These are phyloP conservation scores for Neomonachus schauinslandi DNA, from an alignment of 2,113 vertebrate genomes.

Conservation along the genomic window DNA sequence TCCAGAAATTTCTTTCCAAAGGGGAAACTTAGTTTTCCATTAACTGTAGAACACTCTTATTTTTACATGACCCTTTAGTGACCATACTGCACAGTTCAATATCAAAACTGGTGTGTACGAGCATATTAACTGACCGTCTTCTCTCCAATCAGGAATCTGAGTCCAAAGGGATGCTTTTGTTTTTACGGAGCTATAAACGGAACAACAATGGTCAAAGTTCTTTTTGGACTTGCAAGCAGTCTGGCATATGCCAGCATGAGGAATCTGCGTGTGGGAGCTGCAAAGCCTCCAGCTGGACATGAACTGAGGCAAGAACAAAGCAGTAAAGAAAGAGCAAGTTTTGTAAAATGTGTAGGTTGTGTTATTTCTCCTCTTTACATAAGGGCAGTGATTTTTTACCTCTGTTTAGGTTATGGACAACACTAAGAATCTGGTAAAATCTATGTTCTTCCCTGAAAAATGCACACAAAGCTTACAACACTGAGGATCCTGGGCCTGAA, in stretches of 20 bases:
- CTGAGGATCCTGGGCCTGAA: neutral
- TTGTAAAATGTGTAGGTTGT: neutral
- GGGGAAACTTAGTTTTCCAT: conserved; percentile 17
- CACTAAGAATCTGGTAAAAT: neutral
- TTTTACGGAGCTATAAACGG: neutral
- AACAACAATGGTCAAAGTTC: neutral
- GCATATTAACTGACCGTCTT: neutral
- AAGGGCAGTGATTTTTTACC: neutral
- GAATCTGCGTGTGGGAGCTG: no score
- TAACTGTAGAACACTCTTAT: neutral
- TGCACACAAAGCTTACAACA: neutral
- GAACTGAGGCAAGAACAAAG: neutral
- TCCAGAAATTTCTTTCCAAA: conserved; percentile 53
- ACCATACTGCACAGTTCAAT: neutral
- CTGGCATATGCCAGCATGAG: neutral
- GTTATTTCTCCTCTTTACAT: neutral
- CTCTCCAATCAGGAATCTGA: neutral
- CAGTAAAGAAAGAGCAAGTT: neutral
- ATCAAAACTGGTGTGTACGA: neutral
- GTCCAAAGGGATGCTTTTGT: neutral
- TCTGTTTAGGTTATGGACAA: neutral
- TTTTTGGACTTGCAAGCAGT: neutral
- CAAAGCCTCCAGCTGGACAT: neutral
- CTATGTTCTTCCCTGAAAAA: neutral
- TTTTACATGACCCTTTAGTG: neutral